Percentiles rank a stretch among this genome's conserved stretches.
Conservation (phyloP, 2,888 invertebrate genomes). For the Ornithoptera alexandrae region DNA sequence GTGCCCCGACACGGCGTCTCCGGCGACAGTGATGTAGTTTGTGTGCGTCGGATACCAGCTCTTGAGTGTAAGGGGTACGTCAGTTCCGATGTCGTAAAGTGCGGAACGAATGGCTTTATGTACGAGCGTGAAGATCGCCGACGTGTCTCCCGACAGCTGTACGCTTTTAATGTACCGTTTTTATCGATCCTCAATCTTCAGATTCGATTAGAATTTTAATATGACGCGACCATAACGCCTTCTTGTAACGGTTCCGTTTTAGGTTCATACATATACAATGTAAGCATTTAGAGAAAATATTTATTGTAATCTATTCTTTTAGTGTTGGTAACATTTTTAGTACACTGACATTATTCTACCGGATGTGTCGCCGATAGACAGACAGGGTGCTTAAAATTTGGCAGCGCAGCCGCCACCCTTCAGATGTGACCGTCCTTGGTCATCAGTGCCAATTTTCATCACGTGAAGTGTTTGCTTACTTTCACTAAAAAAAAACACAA, state of each 20-base stretch:
- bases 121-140: conserved; percentile 44
- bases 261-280: conserved; percentile 34
- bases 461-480: too few relatives aligned
- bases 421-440: too few relatives aligned
- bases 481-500: too few relatives aligned
- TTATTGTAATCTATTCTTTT: neutral
- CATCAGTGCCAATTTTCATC: too few relatives aligned
- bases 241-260: conserved; percentile 34
- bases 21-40: conserved; percentile 38
- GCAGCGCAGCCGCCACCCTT: too few relatives aligned
- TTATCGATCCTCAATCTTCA: conserved; percentile 52
- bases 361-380: too few relatives aligned
- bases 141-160: conserved; percentile 49
- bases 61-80: conserved; percentile 35
- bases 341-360: too few relatives aligned
- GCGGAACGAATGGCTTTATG: conserved; percentile 57
- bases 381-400: too few relatives aligned
- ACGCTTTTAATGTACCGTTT: conserved; percentile 57
- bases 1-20: conserved; percentile 41
- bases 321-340: neutral
- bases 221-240: conserved; percentile 48
- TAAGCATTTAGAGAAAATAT: neutral
- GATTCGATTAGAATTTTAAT: conserved; percentile 61
- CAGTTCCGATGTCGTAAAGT: conserved; percentile 59
- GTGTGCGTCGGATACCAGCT: conserved; percentile 38